A percentile compares a stretch with the other conserved stretches of the same genome.
phyloP scores from a whole-genome alignment of 2,888 invertebrate genomes.

The Penaeus monodon region DNA sequence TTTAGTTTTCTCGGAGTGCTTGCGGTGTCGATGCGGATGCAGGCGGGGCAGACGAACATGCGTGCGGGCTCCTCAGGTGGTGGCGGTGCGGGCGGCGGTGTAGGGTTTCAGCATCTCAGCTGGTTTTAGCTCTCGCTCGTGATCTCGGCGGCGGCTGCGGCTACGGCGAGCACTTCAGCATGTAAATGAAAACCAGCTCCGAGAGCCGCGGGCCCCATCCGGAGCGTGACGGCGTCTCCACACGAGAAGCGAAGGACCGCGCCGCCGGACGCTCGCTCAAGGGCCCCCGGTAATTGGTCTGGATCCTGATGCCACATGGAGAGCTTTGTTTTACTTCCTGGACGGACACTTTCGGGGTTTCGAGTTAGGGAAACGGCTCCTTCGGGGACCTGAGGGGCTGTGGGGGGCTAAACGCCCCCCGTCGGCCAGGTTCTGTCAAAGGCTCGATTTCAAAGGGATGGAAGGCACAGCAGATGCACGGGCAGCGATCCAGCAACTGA shows the following conservation, averaged over 20 bases:
- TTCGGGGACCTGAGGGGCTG: no score
- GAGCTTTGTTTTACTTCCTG: conserved; percentile 25
- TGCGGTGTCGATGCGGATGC: no score
- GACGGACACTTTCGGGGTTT: not conserved
- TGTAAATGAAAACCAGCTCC: conserved; percentile 21
- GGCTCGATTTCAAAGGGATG: not conserved
- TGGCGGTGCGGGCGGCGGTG: not conserved
- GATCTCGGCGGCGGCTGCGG: not conserved
- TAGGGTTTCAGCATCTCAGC: no score
- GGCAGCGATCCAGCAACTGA: conserved; percentile 20
- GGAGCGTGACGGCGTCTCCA: not conserved
- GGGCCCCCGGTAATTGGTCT: conserved; percentile 37
- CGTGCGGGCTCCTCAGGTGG: not conserved
- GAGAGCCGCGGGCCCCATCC: conserved; percentile 9
- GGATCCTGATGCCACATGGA: conserved; percentile 31
- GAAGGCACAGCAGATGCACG: conserved; percentile 2
- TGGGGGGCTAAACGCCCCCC: no score
- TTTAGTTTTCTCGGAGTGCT: no score
- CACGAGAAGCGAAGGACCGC: not conserved
- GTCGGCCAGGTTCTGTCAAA: no score
- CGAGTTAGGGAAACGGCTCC: not conserved
- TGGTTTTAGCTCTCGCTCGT: not conserved
- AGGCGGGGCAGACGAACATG: no score
- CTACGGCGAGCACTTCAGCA: not conserved
- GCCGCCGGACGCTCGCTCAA: conserved; percentile 4